Base-by-base conservation (phyloP, 2,888 invertebrate species). In the Synergus itoensis region DNA sequence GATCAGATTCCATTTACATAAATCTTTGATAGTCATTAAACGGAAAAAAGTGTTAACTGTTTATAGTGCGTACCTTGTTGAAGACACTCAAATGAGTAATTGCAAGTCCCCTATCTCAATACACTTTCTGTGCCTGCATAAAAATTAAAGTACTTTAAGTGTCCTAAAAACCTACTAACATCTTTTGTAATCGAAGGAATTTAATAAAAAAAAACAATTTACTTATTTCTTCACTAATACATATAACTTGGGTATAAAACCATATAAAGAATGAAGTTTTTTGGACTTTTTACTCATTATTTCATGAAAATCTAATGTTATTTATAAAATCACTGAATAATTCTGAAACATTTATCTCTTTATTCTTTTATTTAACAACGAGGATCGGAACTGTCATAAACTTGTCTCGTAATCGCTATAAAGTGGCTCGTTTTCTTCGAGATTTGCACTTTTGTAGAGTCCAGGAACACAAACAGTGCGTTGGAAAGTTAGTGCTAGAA, bases 361-460 rank as follows among this genome's bases (percentile, higher is more conserved):
- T 45, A 45, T 69, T 43, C 28, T 69, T 69, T 69, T 69, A 28
- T 21, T 45, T 45, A 69, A 69, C 18, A 69, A 69, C 45, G 45
- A 45, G 45, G 45, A 69, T 69, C 45, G 16, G 45, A n/a, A 65
- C 45, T 21, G 16, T 69, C 45, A 69, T 69, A 69, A 69, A 69
- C 45, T 69, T 69, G 21, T 43, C 67, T 67, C 9, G 43, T 43
- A 69, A 69, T 53, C 53, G 28, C 45, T 64, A 77, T 57, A 64
- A 77, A 64, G 75, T 57, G 41, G 75, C 76, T 79, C n/a, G 67
- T 77, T 75, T 80, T 80, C 77, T 64, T 64, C 14, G 64, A 78
- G 75, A 36, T 75, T 77, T 78, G 77, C 78, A 57, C 64, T 69
- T 45, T 69, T 69, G 8, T 5, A 69, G 67, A 69, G 45, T 43